Evolutionary conservation across 2,888 invertebrate species (phyloP).

Genomic region (Balanococcus diminutus): DNA sequence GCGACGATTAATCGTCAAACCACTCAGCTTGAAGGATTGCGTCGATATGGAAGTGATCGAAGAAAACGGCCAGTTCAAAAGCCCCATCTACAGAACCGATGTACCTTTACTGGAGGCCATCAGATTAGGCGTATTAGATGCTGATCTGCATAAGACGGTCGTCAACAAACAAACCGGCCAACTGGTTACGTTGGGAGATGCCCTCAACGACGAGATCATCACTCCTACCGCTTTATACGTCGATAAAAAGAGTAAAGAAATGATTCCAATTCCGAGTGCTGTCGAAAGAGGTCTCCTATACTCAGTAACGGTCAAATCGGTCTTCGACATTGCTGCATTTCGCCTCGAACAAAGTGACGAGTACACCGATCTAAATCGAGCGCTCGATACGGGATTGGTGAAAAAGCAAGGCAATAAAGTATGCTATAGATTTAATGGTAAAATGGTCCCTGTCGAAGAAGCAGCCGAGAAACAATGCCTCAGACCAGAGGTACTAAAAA

Average conservation of each 20-base stretch:
- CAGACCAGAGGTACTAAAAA: constrained; percentile 83
- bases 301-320: constrained; percentile 83
- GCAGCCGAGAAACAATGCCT: constrained; percentile 79
- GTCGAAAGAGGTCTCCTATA: constrained; percentile 87
- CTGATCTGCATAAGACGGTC: constrained; percentile 81
- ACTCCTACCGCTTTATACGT: constrained; percentile 76
- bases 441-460: constrained; percentile 77
- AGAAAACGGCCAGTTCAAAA: constrained; percentile 76
- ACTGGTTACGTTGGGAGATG: constrained; percentile 82
- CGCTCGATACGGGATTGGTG: constrained; percentile 76
- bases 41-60: constrained; percentile 81
- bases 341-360: constrained; percentile 66
- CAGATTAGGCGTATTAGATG: constrained; percentile 84
- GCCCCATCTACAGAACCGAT: constrained; percentile 78
- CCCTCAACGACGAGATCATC: constrained; percentile 80
- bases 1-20: constrained; percentile 81
- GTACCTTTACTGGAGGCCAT: constrained; percentile 85
- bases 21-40: constrained; percentile 87
- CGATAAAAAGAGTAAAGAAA: constrained; percentile 75
- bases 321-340: constrained; percentile 91
- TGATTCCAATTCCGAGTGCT: constrained; percentile 81
- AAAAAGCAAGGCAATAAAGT: constrained; percentile 72
- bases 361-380: constrained; percentile 84
- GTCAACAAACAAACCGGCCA: constrained; percentile 80
- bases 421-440: constrained; percentile 75